A percentile compares a stretch with the other conserved stretches of the same genome.
These are phyloP conservation scores for Lateolabrax maculatus DNA, from an alignment of 2,797 vertebrate genomes.

Conservation along the genomic window DNA sequence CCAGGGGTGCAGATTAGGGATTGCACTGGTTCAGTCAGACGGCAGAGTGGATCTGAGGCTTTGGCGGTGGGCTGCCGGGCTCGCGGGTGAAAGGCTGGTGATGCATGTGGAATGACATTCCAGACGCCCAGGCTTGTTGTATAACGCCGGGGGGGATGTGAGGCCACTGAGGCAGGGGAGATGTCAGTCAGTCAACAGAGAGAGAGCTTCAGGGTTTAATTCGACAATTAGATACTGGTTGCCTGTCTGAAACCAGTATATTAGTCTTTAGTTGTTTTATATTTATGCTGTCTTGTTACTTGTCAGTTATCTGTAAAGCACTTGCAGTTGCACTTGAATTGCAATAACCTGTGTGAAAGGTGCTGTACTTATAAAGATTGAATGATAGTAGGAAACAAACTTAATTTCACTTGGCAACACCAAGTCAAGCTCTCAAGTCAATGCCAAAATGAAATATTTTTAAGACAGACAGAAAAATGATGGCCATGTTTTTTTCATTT, in stretches of 20 bases:
- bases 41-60: conserved; percentile 56
- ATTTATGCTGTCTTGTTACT: background rate
- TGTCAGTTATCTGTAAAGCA: background rate
- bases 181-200: conserved; percentile 53
- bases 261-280: background rate
- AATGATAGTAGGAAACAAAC: background rate
- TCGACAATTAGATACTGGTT: conserved; percentile 38
- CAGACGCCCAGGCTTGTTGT: conserved; percentile 81
- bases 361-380: background rate
- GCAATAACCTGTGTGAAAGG: background rate
- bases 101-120: conserved; percentile 86
- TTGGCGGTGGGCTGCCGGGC: conserved; percentile 51
- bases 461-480: background rate
- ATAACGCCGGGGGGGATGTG: conserved; percentile 79
- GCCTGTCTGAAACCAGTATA: conserved; percentile 29
- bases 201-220: conserved; percentile 32
- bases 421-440: background rate
- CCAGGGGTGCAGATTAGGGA: conserved; percentile 58
- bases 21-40: conserved; percentile 57
- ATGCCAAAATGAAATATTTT: background rate
- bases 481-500: background rate
- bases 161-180: conserved; percentile 75
- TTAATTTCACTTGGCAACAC: background rate
- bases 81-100: conserved; percentile 63
- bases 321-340: background rate